A percentile compares a stretch with the other conserved stretches of the same genome.
These are phyloP conservation scores for Gryllus bimaculatus DNA, from an alignment of 1,140 invertebrate species.

Conservation along the genomic window DNA sequence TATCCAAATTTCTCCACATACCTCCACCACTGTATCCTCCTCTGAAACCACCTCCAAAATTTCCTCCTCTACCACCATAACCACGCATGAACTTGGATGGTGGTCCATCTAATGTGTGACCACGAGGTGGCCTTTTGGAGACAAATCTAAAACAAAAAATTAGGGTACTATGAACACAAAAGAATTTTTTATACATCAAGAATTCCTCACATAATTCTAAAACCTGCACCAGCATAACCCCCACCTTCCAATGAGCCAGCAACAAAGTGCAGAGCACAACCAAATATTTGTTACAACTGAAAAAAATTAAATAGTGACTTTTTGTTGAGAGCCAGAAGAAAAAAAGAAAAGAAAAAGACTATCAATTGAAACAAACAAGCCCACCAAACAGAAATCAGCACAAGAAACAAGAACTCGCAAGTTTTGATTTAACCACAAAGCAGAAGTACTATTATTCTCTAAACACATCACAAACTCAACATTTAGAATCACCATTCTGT, in stretches of 20 bases:
- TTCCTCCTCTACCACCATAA: constrained; percentile 15
- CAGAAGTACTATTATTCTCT: neutral
- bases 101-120: constrained; percentile 14
- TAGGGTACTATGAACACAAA: neutral
- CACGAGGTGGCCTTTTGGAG: constrained; percentile 14
- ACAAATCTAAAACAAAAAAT: constrained; percentile 11
- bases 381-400: too few relatives aligned
- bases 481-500: too few relatives aligned
- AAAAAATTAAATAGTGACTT: neutral
- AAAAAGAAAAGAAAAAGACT: too few relatives aligned
- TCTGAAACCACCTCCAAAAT: constrained; percentile 22
- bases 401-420: too few relatives aligned
- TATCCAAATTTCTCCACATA: too few relatives aligned
- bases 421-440: too few relatives aligned
- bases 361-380: too few relatives aligned
- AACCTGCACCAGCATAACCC: neutral
- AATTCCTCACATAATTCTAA: neutral
- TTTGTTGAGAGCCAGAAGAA: neutral
- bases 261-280: neutral
- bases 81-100: constrained; percentile 20
- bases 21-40: constrained; percentile 17
- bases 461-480: neutral
- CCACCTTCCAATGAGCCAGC: too few relatives aligned
- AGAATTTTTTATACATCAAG: neutral
- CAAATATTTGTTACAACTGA: neutral